Evolutionary conservation across 2,888 invertebrate species (phyloP).

Genomic region (Drosophila monieri): DNA sequence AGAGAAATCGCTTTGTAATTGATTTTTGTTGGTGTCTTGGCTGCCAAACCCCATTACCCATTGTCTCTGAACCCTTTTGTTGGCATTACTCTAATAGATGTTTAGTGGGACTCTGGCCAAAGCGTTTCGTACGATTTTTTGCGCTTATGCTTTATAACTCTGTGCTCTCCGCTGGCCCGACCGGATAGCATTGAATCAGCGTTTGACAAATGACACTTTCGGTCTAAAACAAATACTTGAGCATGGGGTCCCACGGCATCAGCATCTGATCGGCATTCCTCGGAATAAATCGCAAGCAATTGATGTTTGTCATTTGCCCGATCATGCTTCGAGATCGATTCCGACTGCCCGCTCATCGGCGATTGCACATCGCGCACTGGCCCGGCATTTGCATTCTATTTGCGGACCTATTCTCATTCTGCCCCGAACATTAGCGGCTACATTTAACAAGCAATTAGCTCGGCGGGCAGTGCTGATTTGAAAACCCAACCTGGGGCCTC

Average conservation of each 20-base stretch:
- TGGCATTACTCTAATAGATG: slow-evolving; percentile 54
- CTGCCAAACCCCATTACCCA: slow-evolving; percentile 48
- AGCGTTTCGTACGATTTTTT: slow-evolving; percentile 58
- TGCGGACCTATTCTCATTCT: slow-evolving; percentile 36
- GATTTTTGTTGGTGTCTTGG: slow-evolving; percentile 59
- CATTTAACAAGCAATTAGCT: slow-evolving; percentile 65
- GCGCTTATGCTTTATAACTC: slow-evolving; percentile 32
- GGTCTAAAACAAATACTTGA: background rate
- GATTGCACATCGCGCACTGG: slow-evolving; percentile 16
- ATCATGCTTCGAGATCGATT: slow-evolving; percentile 9
- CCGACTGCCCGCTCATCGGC: slow-evolving; percentile 15
- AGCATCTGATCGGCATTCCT: slow-evolving; percentile 13
- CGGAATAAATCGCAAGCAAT: slow-evolving; percentile 22
- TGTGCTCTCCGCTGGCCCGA: too few species aligned
- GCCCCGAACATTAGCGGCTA: slow-evolving; percentile 43
- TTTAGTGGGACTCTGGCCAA: slow-evolving; percentile 41
- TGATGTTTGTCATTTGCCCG: slow-evolving; percentile 16
- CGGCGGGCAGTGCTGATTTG: slow-evolving; percentile 51
- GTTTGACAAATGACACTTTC: background rate
- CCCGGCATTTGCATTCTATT: slow-evolving; percentile 33
- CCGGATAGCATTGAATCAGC: background rate
- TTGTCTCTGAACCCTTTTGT: slow-evolving; percentile 53
- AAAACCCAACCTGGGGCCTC: slow-evolving; percentile 35
- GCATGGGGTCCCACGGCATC: background rate
- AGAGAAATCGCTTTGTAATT: slow-evolving; percentile 74